These are phyloP conservation scores for Otus scops DNA, from an alignment of 2,797 vertebrate genomes.

Conservation along the genomic window DNA sequence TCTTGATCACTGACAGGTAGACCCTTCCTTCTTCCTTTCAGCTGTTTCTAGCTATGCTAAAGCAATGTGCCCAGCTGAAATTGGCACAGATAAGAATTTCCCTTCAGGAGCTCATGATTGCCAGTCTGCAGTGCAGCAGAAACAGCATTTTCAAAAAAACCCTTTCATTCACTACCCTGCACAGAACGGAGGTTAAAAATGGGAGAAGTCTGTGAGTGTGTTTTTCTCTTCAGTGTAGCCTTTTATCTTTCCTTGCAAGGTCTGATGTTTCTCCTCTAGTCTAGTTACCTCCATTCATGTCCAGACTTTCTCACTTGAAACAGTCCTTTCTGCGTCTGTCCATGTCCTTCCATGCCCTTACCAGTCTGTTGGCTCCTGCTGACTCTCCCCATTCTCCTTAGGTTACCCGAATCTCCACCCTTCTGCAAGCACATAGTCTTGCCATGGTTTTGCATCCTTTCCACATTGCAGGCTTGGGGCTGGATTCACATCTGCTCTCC, in stretches of 20 bases:
- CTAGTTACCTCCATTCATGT: not conserved
- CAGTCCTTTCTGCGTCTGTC: not conserved
- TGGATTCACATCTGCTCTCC: slow-evolving; percentile 34
- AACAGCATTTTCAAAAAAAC: not conserved
- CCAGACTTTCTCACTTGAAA: not conserved
- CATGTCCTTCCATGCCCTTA: not conserved
- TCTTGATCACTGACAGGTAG: not conserved
- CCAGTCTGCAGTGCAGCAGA: not conserved
- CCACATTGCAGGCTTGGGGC: not conserved
- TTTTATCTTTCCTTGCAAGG: not conserved
- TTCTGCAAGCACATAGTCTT: not conserved
- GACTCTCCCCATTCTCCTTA: not conserved
- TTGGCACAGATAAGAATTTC: not conserved
- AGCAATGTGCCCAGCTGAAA: not conserved
- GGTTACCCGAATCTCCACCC: not conserved
- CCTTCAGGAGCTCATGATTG: not conserved
- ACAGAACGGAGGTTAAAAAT: not conserved
- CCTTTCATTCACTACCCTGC: not conserved
- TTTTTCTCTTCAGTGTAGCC: not conserved
- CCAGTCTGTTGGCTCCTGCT: not conserved
- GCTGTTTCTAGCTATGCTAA: not conserved
- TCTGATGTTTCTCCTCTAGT: not conserved
- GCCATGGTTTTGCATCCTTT: not conserved
- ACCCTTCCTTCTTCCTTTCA: not conserved
- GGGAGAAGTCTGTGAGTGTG: not conserved